These are phyloP conservation scores for Lordiphosa collinella DNA, from an alignment of 1,140 invertebrate species.

Conservation along the genomic window DNA sequence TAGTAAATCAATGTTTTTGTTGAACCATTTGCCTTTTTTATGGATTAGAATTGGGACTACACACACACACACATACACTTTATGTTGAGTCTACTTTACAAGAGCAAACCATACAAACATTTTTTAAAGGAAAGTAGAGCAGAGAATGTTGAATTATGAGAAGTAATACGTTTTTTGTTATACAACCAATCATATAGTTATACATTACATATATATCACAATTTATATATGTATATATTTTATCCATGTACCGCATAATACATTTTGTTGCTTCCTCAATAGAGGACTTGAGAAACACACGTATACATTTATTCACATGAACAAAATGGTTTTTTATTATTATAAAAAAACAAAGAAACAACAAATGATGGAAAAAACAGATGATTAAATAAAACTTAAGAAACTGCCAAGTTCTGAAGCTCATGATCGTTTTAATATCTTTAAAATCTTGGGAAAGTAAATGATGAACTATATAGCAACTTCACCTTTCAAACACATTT, in stretches of 20 bases:
- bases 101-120: constrained; percentile 21
- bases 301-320: constrained; percentile 55
- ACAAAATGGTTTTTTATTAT: constrained; percentile 67
- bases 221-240: constrained; percentile 24
- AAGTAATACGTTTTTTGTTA: constrained; percentile 55
- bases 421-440: constrained; percentile 6
- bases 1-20: constrained; percentile 9
- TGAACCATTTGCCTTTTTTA: constrained; percentile 15
- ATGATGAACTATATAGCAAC: no score
- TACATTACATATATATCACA: constrained; percentile 42
- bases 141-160: constrained; percentile 27
- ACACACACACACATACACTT: constrained; percentile 16
- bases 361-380: constrained; percentile 23
- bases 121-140: constrained; percentile 26
- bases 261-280: constrained; percentile 35
- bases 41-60: constrained; percentile 2
- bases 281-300: constrained; percentile 17
- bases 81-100: constrained; percentile 41
- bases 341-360: background rate
- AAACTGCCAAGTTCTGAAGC: constrained; percentile 37
- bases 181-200: constrained; percentile 58
- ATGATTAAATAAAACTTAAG: constrained; percentile 59
- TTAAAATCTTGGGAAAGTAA: no score
- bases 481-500: no score
- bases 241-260: constrained; percentile 37